Conservation (phyloP, 2,797 vertebrate genomes). For the Myotis planiceps region DNA sequence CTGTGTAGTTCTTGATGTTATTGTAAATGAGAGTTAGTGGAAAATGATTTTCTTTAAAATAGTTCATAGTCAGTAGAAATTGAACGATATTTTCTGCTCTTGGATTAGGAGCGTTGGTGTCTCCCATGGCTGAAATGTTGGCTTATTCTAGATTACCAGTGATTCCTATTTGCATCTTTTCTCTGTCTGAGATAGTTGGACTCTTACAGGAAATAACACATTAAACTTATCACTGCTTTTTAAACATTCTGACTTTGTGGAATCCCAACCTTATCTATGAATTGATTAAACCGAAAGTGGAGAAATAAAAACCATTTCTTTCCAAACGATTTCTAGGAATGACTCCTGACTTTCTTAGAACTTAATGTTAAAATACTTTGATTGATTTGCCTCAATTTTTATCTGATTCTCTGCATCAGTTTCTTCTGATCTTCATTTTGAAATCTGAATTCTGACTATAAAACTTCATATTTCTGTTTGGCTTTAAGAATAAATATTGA, state of each 20-base stretch:
- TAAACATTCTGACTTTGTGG: neutral
- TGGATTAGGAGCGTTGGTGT: neutral
- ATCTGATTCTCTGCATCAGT: neutral
- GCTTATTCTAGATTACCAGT: neutral
- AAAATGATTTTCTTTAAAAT: slow-evolving; percentile 52
- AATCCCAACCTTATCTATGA: neutral
- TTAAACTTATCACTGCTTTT: slow-evolving; percentile 7
- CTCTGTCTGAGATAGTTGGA: neutral
- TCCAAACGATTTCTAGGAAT: neutral
- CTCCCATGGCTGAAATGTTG: neutral
- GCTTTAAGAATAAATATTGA: neutral
- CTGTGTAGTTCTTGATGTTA: neutral
- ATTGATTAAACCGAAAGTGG: neutral
- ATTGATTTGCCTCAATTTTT: slow-evolving; percentile 2
- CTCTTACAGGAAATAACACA: neutral
- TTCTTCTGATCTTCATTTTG: slow-evolving; percentile 26
- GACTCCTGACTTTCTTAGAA: neutral
- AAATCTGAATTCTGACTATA: neutral
- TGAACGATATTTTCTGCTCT: neutral
- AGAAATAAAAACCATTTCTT: slow-evolving; percentile 17
- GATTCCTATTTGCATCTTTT: neutral
- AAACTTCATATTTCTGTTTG: neutral
- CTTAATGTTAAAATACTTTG: neutral
- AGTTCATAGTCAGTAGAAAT: neutral
- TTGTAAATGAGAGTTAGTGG: slow-evolving; percentile 23